These are phyloP conservation scores for Acrossocheilus fasciatus DNA, from an alignment of 2,797 vertebrate species.

Conservation along the genomic window DNA sequence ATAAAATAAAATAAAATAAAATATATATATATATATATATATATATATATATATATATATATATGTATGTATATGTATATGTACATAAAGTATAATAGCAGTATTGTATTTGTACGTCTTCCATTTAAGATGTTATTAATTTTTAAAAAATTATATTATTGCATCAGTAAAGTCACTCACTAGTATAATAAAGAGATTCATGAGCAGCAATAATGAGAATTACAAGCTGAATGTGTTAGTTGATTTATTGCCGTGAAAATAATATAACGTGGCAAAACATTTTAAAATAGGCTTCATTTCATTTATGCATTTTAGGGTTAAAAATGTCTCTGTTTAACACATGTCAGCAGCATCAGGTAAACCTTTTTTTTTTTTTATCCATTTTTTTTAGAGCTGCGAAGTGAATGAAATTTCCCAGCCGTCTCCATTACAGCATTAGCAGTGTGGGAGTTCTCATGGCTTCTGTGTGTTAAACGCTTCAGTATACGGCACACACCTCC, in stretches of 20 bases:
- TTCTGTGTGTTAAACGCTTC: slow-evolving; percentile 24
- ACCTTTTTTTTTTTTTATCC: slow-evolving; percentile 20
- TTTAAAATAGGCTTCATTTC: background rate
- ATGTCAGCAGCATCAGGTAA: slow-evolving; percentile 47
- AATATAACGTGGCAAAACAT: background rate
- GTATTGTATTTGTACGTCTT: background rate
- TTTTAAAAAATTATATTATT: background rate
- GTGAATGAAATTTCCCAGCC: slow-evolving; percentile 54
- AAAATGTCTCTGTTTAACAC: background rate
- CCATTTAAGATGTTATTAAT: background rate
- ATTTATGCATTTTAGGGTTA: background rate
- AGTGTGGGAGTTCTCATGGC: slow-evolving; percentile 39
- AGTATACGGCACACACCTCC: background rate
- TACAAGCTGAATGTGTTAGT: background rate
- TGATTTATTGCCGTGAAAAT: background rate
- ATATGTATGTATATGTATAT: no score
- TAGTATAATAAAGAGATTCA: background rate
- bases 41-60: no score
- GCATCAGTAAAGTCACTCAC: background rate
- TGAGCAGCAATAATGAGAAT: background rate
- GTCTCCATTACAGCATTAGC: slow-evolving; percentile 44
- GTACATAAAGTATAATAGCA: background rate
- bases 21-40: no score
- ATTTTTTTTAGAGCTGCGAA: slow-evolving; percentile 21
- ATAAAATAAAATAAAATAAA: no score